A percentile compares a stretch with the other conserved stretches of the same genome.
phyloP scores from a whole-genome alignment of 2,797 vertebrate species.

The Philypnodon macrostomus region DNA sequence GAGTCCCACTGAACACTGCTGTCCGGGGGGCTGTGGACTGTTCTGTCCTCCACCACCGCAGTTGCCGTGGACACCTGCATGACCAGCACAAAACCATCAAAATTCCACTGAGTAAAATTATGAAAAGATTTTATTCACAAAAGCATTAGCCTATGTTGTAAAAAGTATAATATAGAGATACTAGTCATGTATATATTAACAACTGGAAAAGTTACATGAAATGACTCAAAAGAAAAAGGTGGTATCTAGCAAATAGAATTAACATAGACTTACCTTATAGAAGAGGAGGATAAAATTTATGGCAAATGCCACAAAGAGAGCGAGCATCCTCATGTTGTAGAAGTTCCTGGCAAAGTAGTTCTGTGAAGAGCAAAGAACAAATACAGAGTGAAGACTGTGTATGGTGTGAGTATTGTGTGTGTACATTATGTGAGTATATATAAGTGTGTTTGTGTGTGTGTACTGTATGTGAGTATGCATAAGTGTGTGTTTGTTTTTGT shows the following conservation, averaged over 20 bases:
- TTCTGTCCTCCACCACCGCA: slow-evolving; percentile 84
- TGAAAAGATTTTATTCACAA: too few relatives aligned
- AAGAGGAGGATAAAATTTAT: slow-evolving; percentile 98
- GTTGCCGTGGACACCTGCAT: slow-evolving; percentile 90
- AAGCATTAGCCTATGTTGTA: too few relatives aligned
- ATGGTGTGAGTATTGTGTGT: neutral
- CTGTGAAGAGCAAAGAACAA: slow-evolving; percentile 65
- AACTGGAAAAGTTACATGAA: too few relatives aligned
- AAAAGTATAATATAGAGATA: too few relatives aligned
- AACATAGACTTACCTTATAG: slow-evolving; percentile 84
- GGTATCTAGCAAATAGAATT: neutral
- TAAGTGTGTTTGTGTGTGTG: too few relatives aligned
- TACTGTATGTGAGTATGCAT: too few relatives aligned
- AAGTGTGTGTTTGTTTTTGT: too few relatives aligned
- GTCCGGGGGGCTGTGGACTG: slow-evolving; percentile 63
- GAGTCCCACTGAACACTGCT: slow-evolving; percentile 68
- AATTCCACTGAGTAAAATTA: too few relatives aligned
- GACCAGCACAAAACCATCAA: neutral
- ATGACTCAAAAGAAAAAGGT: neutral
- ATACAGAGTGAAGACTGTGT: neutral
- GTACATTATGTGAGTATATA: too few relatives aligned
- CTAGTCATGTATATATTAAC: too few relatives aligned
- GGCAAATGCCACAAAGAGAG: slow-evolving; percentile 93
- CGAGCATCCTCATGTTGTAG: slow-evolving; percentile 98
- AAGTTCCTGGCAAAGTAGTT: slow-evolving; percentile 98